Evolutionary conservation across 2,888 invertebrate genomes (phyloP), one percentile per base, ranked within the genome.

Genomic region (Anthrax anthrax): DNA sequence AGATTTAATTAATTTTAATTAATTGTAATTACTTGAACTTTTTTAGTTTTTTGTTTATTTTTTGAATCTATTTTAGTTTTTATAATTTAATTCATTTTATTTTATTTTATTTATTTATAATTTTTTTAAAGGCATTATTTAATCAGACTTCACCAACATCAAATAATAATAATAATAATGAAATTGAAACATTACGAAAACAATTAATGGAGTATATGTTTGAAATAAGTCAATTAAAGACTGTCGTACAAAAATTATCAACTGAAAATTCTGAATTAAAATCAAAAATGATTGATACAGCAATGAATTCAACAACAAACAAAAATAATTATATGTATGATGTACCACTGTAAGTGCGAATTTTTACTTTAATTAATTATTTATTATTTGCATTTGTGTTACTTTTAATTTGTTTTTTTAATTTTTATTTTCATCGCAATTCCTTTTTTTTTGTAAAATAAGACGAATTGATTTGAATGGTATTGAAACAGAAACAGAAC

Each of bases 241-340:
- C 75, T 4, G 78, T 79, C 41, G 80, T 91, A 18, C 83, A 87
- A 58, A 80, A 78, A 55, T 65, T 92, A 39, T 81, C 82, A 17
- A 78, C 76, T 49, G 91, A 90, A 63, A 91, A 92, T 65, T 76
- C 78, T 43, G 80, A 83, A 46, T 61, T 90, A 37, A 81, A 83
- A 58, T 78, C 74, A 37, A 75, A 67, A 54, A 63, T 60, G 53
- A 58, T 60, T 17, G 61, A 60, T 50, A 56, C 51, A 47, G 39
- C n/a, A 8, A 32, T 3, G 9, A 32, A 3, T 32, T 14, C 14
- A 19, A 19, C 18, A 19, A n/a, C 19, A 63, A 58, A 51, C 59
- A 54, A 50, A 64, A 46, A 41, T 32, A 37, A 36, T 42, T 32
- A 61, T 57, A 61, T 63, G 50, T 67, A 64, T 52, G 64, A 65